Conservation (phyloP, 37 sponge, comb jelly and placozoan species). For the Dysidea cf. avara region DNA sequence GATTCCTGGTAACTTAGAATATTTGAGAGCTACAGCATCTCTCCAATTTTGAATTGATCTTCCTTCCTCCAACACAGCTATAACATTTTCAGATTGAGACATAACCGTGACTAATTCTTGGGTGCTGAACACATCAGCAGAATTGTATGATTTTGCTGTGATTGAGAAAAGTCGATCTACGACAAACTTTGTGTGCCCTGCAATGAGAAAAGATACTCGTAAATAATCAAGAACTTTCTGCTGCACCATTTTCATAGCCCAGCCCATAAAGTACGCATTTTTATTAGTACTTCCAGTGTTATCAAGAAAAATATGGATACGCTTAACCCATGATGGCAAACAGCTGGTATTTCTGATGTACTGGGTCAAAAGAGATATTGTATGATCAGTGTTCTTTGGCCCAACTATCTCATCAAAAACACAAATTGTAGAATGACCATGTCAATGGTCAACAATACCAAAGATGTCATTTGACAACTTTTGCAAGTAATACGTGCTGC, state of each 20-base stretch:
- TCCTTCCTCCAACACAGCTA: conserved; percentile 3
- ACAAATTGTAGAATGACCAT: not conserved
- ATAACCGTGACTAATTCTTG: too few relatives aligned
- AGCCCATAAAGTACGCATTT: conserved; percentile 33
- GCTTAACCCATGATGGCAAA: conserved; percentile 23
- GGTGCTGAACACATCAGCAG: too few relatives aligned
- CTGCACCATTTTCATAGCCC: conserved; percentile 35
- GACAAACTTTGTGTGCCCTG: conserved; percentile 66
- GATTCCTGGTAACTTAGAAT: conserved; percentile 13
- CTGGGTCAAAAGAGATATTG: conserved; percentile 18
- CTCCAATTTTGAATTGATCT: not conserved
- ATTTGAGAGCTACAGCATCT: not conserved
- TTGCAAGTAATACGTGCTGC: too few relatives aligned
- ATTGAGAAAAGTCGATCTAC: conserved; percentile 57
- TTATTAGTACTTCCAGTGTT: too few relatives aligned
- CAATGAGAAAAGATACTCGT: conserved; percentile 31
- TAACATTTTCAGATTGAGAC: not conserved
- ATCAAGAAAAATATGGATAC: conserved; percentile 40
- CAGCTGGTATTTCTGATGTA: conserved; percentile 1
- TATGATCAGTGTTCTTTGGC: conserved; percentile 59
- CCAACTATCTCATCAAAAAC: conserved; percentile 45
- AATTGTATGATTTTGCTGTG: too few relatives aligned
- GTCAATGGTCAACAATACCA: conserved; percentile 42
- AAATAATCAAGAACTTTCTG: conserved; percentile 1
- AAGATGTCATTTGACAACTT: conserved; percentile 46